These are phyloP conservation scores for Helicoverpa assulta DNA, from an alignment of 2,888 invertebrate species.

Conservation along the genomic window DNA sequence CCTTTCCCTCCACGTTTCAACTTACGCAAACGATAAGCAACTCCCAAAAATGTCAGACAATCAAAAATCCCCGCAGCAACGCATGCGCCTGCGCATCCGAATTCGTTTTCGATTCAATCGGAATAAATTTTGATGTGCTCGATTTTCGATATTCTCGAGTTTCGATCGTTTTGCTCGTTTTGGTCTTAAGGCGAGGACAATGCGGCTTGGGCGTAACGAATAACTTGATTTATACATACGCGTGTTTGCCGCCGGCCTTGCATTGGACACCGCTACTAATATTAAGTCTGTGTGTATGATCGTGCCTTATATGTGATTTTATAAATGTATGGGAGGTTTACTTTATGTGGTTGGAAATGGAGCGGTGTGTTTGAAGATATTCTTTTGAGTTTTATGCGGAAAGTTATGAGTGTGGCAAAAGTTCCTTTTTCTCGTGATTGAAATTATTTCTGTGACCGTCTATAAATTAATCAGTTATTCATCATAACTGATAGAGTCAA, in stretches of 20 bases:
- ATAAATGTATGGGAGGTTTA: constrained; percentile 45
- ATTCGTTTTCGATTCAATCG: constrained; percentile 76
- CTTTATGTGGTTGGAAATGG: constrained; percentile 29
- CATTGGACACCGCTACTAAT: constrained; percentile 61
- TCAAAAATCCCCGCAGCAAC: constrained; percentile 57
- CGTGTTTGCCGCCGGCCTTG: constrained; percentile 76
- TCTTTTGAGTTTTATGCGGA: not conserved
- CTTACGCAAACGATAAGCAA: constrained; percentile 29
- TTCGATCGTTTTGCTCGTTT: constrained; percentile 67
- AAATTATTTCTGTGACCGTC: not conserved
- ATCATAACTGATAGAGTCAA: no score
- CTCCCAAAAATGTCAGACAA: constrained; percentile 57
- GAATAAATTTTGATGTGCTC: constrained; percentile 84
- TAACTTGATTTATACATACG: constrained; percentile 85
- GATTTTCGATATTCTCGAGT: constrained; percentile 67
- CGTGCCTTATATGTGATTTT: constrained; percentile 52
- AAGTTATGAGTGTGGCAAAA: not conserved
- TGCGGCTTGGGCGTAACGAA: constrained; percentile 85
- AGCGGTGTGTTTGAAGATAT: constrained; percentile 38
- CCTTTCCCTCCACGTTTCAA: constrained; percentile 10
- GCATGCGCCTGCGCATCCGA: constrained; percentile 62
- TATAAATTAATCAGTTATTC: no score
- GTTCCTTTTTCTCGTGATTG: not conserved
- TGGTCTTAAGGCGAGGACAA: constrained; percentile 81
- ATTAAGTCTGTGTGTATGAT: constrained; percentile 58